Evolutionary conservation across 2,113 vertebrate species (phyloP).

Genomic region (Galemys pyrenaicus): DNA sequence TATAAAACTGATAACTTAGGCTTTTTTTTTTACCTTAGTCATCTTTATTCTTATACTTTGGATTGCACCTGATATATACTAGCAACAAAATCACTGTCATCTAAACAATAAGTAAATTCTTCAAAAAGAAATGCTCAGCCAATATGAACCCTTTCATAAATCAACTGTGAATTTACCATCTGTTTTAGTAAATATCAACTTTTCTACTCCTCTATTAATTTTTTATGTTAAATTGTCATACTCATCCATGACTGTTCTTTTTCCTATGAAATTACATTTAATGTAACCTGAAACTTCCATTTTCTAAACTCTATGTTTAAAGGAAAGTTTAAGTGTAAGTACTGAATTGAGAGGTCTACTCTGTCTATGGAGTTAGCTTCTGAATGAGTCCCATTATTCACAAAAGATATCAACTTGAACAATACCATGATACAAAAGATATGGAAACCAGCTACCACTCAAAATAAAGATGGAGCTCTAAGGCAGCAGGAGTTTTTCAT

Average conservation of each 20-base stretch:
- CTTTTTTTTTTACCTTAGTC: background rate
- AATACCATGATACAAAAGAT: background rate
- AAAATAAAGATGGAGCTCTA: background rate
- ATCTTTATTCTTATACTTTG: background rate
- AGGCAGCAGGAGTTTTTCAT: background rate
- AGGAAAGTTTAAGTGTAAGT: background rate
- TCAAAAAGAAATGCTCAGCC: background rate
- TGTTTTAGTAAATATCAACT: background rate
- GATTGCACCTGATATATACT: too few relatives aligned
- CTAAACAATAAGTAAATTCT: background rate
- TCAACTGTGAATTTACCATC: background rate
- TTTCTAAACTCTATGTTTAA: background rate
- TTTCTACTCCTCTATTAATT: background rate
- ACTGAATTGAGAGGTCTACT: background rate
- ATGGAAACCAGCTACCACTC: background rate
- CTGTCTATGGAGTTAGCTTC: background rate
- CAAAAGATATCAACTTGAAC: background rate
- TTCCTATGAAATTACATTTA: background rate
- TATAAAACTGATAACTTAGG: background rate
- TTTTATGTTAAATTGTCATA: background rate
- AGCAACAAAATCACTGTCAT: background rate
- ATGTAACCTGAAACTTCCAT: background rate
- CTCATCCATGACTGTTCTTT: background rate
- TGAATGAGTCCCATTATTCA: background rate
- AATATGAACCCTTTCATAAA: background rate